Base-by-base conservation (phyloP, 2,888 invertebrate species). In the Meiosimyza decipiens region DNA sequence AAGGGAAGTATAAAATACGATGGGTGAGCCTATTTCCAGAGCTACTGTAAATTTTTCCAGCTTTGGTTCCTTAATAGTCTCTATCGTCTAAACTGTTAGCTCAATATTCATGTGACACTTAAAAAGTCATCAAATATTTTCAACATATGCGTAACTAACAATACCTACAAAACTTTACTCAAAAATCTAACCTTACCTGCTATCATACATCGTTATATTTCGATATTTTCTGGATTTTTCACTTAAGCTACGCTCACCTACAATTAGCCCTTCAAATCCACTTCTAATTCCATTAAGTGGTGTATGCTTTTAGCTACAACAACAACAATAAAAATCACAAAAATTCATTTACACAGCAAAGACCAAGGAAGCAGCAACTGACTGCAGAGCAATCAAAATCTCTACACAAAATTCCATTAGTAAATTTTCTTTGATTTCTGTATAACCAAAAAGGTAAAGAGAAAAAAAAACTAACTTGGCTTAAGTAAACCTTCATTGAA, bases 381-480 rank as follows among this genome's bases (percentile, higher is more conserved):
- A 33, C 49, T 18, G 7, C 6, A 50, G 22, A 16, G 22, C 22
- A 16, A 22, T 51, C 22, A 22, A 22, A 51, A n/a, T 28, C 15
- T 40, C 64, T 64, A 15, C 18, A 62, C 70, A 63, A 62, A 70
- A 70, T 63, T 70, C 62, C 70, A 70, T 70, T 70, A 70, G 47
- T 62, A 59, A 55, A 18, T 62, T 70, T 54, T 70, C 70, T 70
- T 70, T 70, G 54, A 62, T 70, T 62, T 70, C 60, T 47, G 51
- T 13, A 40, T 40, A 40, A 40, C 40, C 40, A 9, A 40, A 9
- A 9, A 6, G 40, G 9, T 2, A 40, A 40, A 1, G 9, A 9
- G n/a, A n/a, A n/a, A 40, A 40, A 40, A 40, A 40, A 16, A 15
- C 18, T 18, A 63, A 54, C 40, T 62, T 62, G 62, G 52, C 70